Evolutionary conservation across 2,113 vertebrate genomes (phyloP).

Genomic region (Polypterus bichir): DNA sequence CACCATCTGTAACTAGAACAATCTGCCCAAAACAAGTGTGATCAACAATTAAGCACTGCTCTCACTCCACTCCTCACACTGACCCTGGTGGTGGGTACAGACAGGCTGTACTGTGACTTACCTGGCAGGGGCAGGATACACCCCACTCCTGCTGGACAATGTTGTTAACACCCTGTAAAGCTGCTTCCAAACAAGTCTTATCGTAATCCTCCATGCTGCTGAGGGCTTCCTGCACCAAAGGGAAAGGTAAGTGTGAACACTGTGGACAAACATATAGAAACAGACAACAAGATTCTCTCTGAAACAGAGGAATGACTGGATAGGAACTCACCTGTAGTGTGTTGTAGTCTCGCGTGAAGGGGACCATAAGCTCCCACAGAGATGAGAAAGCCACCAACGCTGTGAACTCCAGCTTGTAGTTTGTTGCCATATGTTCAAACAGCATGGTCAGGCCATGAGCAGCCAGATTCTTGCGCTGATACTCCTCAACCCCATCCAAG

Average conservation of each 20-base stretch:
- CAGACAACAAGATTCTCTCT: not conserved
- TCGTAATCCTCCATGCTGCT: slow-evolving; percentile 91
- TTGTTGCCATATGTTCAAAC: slow-evolving; percentile 96
- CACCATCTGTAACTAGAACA: slow-evolving; percentile 89
- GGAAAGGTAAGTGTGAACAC: slow-evolving; percentile 12
- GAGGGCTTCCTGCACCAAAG: slow-evolving; percentile 68
- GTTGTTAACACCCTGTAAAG: slow-evolving; percentile 78
- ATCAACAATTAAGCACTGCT: not conserved
- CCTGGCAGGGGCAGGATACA: slow-evolving; percentile 85
- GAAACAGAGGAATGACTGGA: not conserved
- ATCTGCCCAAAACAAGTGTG: slow-evolving; percentile 46
- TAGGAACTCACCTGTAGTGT: slow-evolving; percentile 67
- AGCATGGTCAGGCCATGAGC: slow-evolving; percentile 91
- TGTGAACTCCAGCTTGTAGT: slow-evolving; percentile 92
- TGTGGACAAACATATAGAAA: not conserved
- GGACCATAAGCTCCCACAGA: slow-evolving; percentile 88
- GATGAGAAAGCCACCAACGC: slow-evolving; percentile 87
- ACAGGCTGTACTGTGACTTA: slow-evolving; percentile 27
- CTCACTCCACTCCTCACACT: not conserved
- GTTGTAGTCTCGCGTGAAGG: slow-evolving; percentile 95
- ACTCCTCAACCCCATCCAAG: slow-evolving; percentile 76
- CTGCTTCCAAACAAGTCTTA: slow-evolving; percentile 87
- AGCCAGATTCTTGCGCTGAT: slow-evolving; percentile 88
- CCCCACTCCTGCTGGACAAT: slow-evolving; percentile 96
- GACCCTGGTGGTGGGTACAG: too few relatives aligned